phyloP scores from a whole-genome alignment of 2,888 invertebrate species.

The Diarsia rubi region DNA sequence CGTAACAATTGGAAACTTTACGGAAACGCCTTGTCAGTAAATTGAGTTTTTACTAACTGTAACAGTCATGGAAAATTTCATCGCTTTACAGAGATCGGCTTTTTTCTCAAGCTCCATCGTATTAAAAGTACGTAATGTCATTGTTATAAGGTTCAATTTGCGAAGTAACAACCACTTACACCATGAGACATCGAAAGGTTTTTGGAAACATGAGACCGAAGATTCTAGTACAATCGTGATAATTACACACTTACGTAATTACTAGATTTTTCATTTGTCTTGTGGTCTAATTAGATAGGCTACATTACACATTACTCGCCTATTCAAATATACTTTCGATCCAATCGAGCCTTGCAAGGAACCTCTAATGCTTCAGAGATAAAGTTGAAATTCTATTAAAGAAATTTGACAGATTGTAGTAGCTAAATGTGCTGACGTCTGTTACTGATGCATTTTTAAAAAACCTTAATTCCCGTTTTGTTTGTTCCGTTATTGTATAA shows the following conservation, averaged over 20 bases:
- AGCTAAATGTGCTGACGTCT: no score
- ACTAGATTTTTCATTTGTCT: background rate
- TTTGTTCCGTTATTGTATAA: background rate
- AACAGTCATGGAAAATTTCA: slow-evolving; percentile 20
- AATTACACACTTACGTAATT: slow-evolving; percentile 17
- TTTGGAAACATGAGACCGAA: background rate
- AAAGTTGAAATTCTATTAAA: no score
- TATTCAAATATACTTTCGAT: background rate
- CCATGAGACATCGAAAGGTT: background rate
- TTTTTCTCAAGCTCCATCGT: slow-evolving; percentile 14
- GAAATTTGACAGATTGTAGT: no score
- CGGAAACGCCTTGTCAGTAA: slow-evolving; percentile 49
- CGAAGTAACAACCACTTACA: background rate
- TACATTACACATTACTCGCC: background rate
- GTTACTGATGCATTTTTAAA: background rate
- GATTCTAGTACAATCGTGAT: background rate
- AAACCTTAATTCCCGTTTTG: background rate
- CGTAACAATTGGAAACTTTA: slow-evolving; percentile 41
- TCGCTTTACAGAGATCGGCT: slow-evolving; percentile 8
- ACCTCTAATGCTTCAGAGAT: no score
- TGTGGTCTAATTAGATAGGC: background rate
- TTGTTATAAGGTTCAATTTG: slow-evolving; percentile 15
- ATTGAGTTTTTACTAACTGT: slow-evolving; percentile 46
- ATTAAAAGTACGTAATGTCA: background rate
- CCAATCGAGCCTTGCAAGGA: no score